phyloP scores from a whole-genome alignment of 2,888 invertebrate species.

The Deilephila elpenor region DNA sequence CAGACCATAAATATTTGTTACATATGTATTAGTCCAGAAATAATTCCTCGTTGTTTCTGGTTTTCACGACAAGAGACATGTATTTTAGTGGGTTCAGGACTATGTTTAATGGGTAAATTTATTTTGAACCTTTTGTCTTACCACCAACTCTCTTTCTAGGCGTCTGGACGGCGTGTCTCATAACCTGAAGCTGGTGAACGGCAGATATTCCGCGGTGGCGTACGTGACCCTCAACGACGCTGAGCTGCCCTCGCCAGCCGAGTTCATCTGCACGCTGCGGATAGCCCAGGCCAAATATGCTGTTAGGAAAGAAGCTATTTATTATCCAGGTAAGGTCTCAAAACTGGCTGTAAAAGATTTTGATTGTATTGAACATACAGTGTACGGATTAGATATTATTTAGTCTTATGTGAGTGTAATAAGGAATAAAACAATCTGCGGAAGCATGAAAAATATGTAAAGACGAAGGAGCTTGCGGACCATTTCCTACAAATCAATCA shows the following conservation, averaged over 20 bases:
- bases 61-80: too few species aligned
- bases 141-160: constrained; percentile 47
- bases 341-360: too few species aligned
- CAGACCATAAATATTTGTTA: too few species aligned
- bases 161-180: constrained; percentile 71
- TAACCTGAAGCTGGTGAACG: constrained; percentile 67
- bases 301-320: constrained; percentile 81
- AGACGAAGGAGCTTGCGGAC: too few species aligned
- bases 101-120: background rate
- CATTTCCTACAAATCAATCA: too few species aligned
- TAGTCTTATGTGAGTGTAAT: too few species aligned
- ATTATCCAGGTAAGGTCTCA: constrained; percentile 81
- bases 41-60: too few species aligned
- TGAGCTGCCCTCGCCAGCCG: constrained; percentile 79
- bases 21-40: too few species aligned
- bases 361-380: background rate
- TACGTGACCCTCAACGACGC: constrained; percentile 80
- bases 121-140: background rate
- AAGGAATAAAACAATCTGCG: too few species aligned
- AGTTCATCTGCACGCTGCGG: constrained; percentile 86
- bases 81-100: too few species aligned
- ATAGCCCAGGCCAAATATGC: constrained; percentile 86
- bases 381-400: too few species aligned
- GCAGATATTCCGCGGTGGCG: constrained; percentile 83
- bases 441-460: too few species aligned